Evolutionary conservation across 2,797 vertebrate genomes (phyloP).

Genomic region (Sitta carolinensis): DNA sequence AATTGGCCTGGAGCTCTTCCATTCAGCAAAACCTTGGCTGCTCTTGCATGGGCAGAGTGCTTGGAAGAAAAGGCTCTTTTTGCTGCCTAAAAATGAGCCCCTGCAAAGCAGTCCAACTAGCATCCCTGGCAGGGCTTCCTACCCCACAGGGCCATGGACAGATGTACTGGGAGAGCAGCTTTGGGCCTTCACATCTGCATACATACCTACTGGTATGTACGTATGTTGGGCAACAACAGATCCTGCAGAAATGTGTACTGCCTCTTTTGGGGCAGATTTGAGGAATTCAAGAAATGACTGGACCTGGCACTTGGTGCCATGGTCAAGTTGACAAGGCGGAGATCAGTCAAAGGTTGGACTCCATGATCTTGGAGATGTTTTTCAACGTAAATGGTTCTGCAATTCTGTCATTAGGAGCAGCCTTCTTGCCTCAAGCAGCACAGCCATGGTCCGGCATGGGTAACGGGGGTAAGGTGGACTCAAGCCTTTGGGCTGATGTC

Average conservation of each 20-base stretch:
- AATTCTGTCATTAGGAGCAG: background rate
- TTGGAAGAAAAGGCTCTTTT: background rate
- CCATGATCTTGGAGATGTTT: background rate
- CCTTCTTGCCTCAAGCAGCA: background rate
- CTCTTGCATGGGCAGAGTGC: background rate
- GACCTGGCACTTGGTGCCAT: too few species aligned
- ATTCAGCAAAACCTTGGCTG: conserved; percentile 22
- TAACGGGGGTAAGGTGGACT: background rate
- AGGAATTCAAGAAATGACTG: background rate
- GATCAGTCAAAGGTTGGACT: background rate
- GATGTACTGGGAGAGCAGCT: background rate
- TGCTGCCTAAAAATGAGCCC: background rate
- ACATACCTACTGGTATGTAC: background rate
- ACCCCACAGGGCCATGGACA: background rate
- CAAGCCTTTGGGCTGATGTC: background rate
- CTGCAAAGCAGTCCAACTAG: background rate
- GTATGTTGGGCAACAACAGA: background rate
- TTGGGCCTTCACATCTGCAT: background rate
- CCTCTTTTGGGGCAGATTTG: background rate
- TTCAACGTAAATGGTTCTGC: background rate
- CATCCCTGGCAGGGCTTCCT: background rate
- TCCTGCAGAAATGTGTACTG: background rate
- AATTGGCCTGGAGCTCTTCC: conserved; percentile 18
- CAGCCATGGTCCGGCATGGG: background rate
- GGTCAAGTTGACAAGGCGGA: background rate